phyloP scores from a whole-genome alignment of 2,888 invertebrate genomes.

The Crocallis elinguaria region DNA sequence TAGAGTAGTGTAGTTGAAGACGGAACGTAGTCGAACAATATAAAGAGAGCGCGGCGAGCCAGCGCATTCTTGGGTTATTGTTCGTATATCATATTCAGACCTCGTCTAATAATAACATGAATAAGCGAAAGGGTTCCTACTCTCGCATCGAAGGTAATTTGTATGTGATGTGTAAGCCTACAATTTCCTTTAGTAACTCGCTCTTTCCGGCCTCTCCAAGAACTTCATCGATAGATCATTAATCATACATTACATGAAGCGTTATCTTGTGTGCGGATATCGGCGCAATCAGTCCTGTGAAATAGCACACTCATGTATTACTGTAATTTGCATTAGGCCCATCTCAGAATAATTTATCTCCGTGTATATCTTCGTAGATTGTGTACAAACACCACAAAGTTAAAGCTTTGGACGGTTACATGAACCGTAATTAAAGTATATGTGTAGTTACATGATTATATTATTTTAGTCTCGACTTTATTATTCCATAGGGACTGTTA shows the following conservation, averaged over 20 bases:
- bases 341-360: conserved; percentile 27
- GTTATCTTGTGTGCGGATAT: conserved; percentile 59
- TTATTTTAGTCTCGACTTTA: conserved; percentile 26
- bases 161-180: conserved; percentile 60
- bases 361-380: conserved; percentile 4
- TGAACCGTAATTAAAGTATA: conserved; percentile 34
- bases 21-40: conserved; percentile 14
- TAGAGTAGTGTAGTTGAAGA: neutral
- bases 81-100: conserved; percentile 36
- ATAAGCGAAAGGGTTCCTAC: conserved; percentile 49
- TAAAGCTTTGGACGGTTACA: conserved; percentile 29
- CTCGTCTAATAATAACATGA: conserved; percentile 48
- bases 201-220: conserved; percentile 54
- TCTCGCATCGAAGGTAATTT: conserved; percentile 61
- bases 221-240: conserved; percentile 63
- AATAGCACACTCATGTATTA: conserved; percentile 49
- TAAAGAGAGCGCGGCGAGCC: conserved; percentile 11
- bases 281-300: conserved; percentile 42
- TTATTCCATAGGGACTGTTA: conserved; percentile 19
- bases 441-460: conserved; percentile 29
- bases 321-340: conserved; percentile 37
- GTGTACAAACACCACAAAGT: conserved; percentile 29
- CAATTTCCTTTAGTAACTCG: conserved; percentile 52
- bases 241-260: conserved; percentile 68
- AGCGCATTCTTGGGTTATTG: conserved; percentile 25